Evolutionary conservation across 2,797 vertebrate species (phyloP), one percentile per base, ranked within the genome.

Genomic region (Syngnathus acus): DNA sequence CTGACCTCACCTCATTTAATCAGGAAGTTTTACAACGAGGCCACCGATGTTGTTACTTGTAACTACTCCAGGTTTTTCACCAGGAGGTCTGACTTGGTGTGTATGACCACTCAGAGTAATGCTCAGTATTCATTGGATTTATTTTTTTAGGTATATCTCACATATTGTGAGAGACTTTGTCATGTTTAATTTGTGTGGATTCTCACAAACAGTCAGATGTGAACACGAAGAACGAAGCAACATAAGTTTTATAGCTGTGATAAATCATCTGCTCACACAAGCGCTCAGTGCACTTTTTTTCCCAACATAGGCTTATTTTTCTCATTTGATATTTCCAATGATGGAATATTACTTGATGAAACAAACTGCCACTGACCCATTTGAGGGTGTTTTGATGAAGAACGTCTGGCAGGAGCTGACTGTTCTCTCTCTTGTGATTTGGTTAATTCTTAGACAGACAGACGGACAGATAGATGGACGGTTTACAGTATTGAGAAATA

Each of bases 321-420:
- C 10, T 53, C 10, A n/a, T 51, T 51, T 51, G 50, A 23, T 53
- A 1, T 53, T 53, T 53, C 50, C 50, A 21, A 53, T 53, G 50
- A 53, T 53, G 50, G 21, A 21, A 32, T 32, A 32, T 32, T 32
- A 3, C 32, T 32, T 32, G 32, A 32, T 32, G 21, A 53, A 53
- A 53, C n/a, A 53, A 19, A 50, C 48, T n/a, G n/a, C n/a, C 16
- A 48, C 47, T 48, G 47, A 48, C 16, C 47, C 50, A 39, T 51
- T 48, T 21, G 37, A 92, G 92, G 90, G 90, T 92, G 90, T 88
- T 90, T 90, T 82, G 89, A 87, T 84, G 16, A 89, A 87, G 84
- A 73, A 81, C 86, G 91, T 90, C 90, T 90, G 90, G 87, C 87
- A 89, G 84, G 85, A 81, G 85, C 88, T 86, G 54, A 37, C 43